Percentiles rank a stretch among this genome's conserved stretches.
Conservation (phyloP, 2,888 invertebrate species). For the Polylopha cassiicola region DNA sequence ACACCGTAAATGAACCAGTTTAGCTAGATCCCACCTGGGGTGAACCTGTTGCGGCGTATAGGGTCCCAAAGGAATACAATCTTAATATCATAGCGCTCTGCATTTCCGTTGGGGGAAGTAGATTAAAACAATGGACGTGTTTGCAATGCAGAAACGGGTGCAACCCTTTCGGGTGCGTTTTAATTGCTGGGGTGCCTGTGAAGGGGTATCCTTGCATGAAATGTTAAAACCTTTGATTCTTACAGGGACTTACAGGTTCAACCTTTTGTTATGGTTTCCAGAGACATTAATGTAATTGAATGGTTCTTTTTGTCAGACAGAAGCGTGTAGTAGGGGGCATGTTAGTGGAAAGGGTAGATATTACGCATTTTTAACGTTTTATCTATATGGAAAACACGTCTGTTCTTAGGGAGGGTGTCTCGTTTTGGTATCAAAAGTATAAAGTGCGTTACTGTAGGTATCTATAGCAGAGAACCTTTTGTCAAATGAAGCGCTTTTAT, state of each 20-base stretch:
- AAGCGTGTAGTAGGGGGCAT: no score
- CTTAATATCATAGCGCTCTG: slow-evolving; percentile 53
- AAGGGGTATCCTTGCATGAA: slow-evolving; percentile 40
- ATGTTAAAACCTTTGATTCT: slow-evolving; percentile 54
- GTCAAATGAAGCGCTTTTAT: no score
- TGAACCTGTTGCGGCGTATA: slow-evolving; percentile 23
- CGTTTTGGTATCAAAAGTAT: no score
- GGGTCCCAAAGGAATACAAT: slow-evolving; percentile 43
- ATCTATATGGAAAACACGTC: no score
- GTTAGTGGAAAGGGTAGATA: no score
- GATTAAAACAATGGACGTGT: slow-evolving; percentile 75
- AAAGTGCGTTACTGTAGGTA: no score
- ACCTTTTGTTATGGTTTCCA: slow-evolving; percentile 15
- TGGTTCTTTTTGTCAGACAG: no score
- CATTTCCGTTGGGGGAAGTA: slow-evolving; percentile 53
- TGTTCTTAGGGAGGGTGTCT: no score
- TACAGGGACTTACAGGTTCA: slow-evolving; percentile 20
- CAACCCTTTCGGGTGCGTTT: slow-evolving; percentile 73
- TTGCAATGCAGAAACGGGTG: slow-evolving; percentile 68
- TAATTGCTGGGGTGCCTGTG: slow-evolving; percentile 62
- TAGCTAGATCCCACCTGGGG: slow-evolving; percentile 32
- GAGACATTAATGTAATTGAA: no score
- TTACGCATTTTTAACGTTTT: no score
- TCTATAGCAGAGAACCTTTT: no score
- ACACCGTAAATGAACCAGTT: slow-evolving; percentile 38